Percentiles rank a stretch among this genome's conserved stretches.
Conservation (phyloP, 1,140 invertebrate species). For the Procambarus clarkii region DNA sequence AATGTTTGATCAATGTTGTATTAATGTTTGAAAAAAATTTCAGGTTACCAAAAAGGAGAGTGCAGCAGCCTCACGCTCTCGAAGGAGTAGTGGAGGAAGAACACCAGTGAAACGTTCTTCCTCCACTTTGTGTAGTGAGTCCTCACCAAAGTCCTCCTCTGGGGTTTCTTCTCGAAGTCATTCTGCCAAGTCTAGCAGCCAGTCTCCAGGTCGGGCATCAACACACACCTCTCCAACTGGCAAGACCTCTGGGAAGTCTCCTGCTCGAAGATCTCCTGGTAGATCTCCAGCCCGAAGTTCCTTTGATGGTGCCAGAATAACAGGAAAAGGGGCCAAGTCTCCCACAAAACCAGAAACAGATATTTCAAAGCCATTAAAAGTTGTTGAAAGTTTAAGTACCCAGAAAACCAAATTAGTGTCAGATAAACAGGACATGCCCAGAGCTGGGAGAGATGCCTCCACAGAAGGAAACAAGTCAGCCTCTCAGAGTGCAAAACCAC, state of each 20-base stretch:
- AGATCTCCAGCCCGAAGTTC: conserved; percentile 26
- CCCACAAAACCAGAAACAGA: conserved; percentile 36
- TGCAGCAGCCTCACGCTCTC: conserved; percentile 20
- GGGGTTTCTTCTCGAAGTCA: conserved; percentile 35
- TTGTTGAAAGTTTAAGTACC: conserved; percentile 3
- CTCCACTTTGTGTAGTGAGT: conserved; percentile 38
- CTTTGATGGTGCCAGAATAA: conserved; percentile 24
- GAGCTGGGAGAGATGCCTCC: conserved; percentile 24
- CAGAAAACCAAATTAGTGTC: conserved; percentile 23
- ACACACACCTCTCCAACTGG: conserved; percentile 16
- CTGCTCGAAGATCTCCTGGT: conserved; percentile 21
- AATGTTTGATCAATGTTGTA: too few species aligned
- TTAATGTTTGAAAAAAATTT: too few species aligned
- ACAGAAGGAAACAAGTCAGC: conserved; percentile 38
- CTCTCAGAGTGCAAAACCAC: conserved; percentile 47
- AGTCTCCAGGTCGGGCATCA: conserved; percentile 49
- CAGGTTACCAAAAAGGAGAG: conserved; percentile 54
- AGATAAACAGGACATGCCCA: conserved; percentile 29
- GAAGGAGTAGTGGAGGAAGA: conserved; percentile 18
- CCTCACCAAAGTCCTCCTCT: conserved; percentile 45
- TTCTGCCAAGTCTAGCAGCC: conserved; percentile 44
- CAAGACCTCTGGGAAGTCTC: conserved; percentile 38
- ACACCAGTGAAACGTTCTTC: conserved; percentile 45
- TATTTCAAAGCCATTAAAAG: conserved; percentile 20
- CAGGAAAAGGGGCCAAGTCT: conserved; percentile 22